Evolutionary conservation across 1,140 invertebrate genomes (phyloP), one percentile per base, ranked within the genome.

Genomic region (Halesus radiatus): DNA sequence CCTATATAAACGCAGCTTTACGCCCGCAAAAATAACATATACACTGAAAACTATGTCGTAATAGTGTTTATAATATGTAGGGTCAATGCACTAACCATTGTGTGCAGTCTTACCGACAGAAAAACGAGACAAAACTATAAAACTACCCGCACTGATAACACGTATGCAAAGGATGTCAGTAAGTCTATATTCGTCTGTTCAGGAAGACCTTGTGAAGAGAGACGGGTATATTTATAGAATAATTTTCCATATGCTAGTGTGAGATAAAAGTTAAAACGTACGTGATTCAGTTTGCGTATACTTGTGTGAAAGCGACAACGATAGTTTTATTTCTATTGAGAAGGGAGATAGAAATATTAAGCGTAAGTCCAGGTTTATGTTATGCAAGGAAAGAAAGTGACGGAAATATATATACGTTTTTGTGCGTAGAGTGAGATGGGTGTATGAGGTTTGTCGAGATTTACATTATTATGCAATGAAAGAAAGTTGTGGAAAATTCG

Each of bases 151-250:
- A 13, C 23, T 62, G 58, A 62, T 62, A 62, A 50, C 8, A 22
- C 32, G 62, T 18, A 3, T 29, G 32, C 68, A 22, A 54, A 52
- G 68, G 64, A 78, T 45, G 66, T 18, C 50, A 54, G n/a, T 58
- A 70, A 23, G 64, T 56, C 75, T 32, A 13, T 45, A 52, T 18
- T 62, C 32, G 13, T 32, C 10, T 20, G 15, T 10, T 8, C 8
- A 6, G 18, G 64, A 78, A 78, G 78, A 58, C 78, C 78, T 80
- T 80, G 78, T 64, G 60, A 64, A 80, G 26, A 45, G 78, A 80
- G 60, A 80, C 20, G 72, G 53, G 58, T 23, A 58, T 37, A 56
- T 15, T 53, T 23, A 32, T 37, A 54, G 22, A 37, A 37, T 37
- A 37, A 37, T 37, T 8, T 37, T 6, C 32, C 32, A 37, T 37